Percentiles rank a stretch among this genome's conserved stretches.
phyloP scores from a whole-genome alignment of 2,888 invertebrate genomes.

The Odontomyia ornata region DNA sequence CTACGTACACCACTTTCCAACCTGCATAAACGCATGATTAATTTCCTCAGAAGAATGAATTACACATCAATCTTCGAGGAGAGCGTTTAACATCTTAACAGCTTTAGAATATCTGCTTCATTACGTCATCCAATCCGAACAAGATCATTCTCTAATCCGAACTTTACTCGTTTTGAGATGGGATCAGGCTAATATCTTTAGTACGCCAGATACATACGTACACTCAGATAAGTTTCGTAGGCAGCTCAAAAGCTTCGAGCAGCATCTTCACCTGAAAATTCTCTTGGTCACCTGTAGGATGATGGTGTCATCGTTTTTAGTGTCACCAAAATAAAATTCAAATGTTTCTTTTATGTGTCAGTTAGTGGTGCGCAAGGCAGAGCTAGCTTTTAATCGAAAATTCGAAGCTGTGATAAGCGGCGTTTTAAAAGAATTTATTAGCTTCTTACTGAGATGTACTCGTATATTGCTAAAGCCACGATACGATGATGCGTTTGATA shows the following conservation, averaged over 20 bases:
- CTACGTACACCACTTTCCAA: too few relatives aligned
- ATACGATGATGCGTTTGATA: background rate
- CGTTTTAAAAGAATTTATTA: background rate
- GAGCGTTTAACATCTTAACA: background rate
- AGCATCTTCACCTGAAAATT: background rate
- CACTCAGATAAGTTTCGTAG: background rate
- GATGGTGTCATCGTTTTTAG: constrained; percentile 1
- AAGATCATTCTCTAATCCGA: background rate
- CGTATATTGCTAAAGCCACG: background rate
- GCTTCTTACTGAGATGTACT: background rate
- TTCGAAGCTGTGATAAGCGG: background rate
- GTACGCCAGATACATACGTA: background rate
- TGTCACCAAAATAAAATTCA: constrained; percentile 1
- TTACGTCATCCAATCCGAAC: background rate
- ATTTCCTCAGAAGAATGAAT: background rate
- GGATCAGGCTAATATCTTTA: too few relatives aligned
- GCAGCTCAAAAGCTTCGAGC: background rate
- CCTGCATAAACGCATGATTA: background rate
- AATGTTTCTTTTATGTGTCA: background rate
- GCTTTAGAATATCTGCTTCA: background rate
- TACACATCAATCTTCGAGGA: background rate
- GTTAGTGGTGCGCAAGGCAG: background rate
- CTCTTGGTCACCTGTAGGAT: background rate
- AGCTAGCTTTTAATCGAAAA: background rate
- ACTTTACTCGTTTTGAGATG: too few relatives aligned